Percentiles rank a stretch among this genome's conserved stretches.
Conservation (phyloP, 2,113 vertebrate genomes). For the Chiloscyllium plagiosum region DNA sequence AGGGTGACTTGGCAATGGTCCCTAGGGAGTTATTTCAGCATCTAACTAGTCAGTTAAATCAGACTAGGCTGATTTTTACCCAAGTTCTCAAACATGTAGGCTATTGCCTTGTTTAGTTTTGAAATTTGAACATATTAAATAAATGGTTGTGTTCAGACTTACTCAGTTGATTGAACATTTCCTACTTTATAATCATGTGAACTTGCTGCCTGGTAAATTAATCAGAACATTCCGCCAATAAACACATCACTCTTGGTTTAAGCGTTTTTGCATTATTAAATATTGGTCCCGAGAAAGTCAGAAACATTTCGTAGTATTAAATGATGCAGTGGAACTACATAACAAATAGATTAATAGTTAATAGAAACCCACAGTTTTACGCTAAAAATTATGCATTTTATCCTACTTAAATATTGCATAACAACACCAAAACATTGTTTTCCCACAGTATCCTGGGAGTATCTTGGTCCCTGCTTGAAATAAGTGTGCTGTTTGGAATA, state of each 20-base stretch:
- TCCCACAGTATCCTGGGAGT: too few relatives aligned
- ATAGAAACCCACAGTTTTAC: neutral
- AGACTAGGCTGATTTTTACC: neutral
- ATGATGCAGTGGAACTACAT: neutral
- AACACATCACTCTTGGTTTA: neutral
- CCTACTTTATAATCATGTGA: neutral
- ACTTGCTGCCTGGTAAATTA: neutral
- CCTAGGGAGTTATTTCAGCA: too few relatives aligned
- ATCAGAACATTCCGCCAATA: neutral
- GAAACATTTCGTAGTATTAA: neutral
- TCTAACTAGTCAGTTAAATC: too few relatives aligned
- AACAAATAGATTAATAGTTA: neutral
- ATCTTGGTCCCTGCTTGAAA: neutral
- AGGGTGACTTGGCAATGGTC: too few relatives aligned
- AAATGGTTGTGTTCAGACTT: neutral
- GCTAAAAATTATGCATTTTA: neutral
- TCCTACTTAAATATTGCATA: neutral
- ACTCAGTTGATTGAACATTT: neutral
- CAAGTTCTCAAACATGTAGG: neutral
- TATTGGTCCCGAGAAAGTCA: too few relatives aligned
- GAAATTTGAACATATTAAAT: neutral
- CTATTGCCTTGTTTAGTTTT: neutral
- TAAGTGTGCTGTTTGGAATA: neutral
- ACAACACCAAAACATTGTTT: neutral
- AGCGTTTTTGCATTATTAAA: slow-evolving; percentile 6